Evolutionary conservation across 2,113 vertebrate genomes (phyloP), one percentile per base, ranked within the genome.

Genomic region (Rousettus leschenaultii): DNA sequence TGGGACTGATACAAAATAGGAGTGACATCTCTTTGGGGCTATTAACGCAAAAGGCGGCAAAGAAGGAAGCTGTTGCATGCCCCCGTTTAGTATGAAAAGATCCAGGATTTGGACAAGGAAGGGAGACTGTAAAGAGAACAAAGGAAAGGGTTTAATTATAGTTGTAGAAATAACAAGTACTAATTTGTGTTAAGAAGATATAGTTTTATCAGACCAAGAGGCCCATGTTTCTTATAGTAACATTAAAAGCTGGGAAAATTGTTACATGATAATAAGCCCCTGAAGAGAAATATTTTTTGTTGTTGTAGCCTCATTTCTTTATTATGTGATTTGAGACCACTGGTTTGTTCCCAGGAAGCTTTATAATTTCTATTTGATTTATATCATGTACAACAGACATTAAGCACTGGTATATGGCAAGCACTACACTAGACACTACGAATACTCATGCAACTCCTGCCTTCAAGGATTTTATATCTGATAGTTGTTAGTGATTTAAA

Each of bases 291-390:
- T 55, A 66, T 51, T 94, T 86, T 59, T 38, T 33, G 14, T 73
- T 51, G 7, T 35, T 88, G 18, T 80, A 61, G 40, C 0, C 24
- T 88, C 19, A 5, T 89, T 19, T 86, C 15, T 89, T 91, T 70
- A 21, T 86, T 89, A 43, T 38, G 19, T 18, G 13, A 71, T 75
- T 92, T 96, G 26, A 80, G 68, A 90, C 75, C 26, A 28, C 6
- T 65, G n/a, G 38, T 74, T 94, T 82, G 26, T 94, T 79, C 16
- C n/a, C 6, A 55, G 5, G 57, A 63, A 40, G 0, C 19, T 43
- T 66, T 86, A 61, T 30, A 57, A 16, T 82, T 95, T 94, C 61
- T 83, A 10, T 86, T 80, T 93, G 70, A 51, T 40, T 70, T 57
- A 33, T 48, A 43, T 55, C 24, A 0, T 66, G 12, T 51, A 4